These are phyloP conservation scores for Melinaea menophilus DNA, from an alignment of 2,888 invertebrate species.

Conservation along the genomic window DNA sequence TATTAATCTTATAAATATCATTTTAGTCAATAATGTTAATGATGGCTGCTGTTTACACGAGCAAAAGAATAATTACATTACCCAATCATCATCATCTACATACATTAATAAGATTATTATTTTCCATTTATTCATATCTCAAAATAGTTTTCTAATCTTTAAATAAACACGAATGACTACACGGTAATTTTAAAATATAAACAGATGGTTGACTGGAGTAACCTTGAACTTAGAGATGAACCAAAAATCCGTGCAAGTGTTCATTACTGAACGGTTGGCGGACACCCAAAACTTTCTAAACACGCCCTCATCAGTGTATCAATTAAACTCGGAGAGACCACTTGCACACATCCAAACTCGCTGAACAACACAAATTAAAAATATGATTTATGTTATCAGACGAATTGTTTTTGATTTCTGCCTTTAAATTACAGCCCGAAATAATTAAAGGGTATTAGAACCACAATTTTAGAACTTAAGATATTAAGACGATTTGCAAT, in stretches of 20 bases:
- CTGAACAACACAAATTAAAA: constrained; percentile 35
- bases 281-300: constrained; percentile 65
- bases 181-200: constrained; percentile 17
- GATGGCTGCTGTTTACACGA: too few species aligned
- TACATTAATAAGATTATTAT: too few species aligned
- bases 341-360: constrained; percentile 38
- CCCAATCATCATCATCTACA: too few species aligned
- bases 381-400: constrained; percentile 30
- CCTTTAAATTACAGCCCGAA: constrained; percentile 6
- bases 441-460: neutral
- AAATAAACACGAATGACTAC: neutral
- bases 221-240: constrained; percentile 60
- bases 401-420: constrained; percentile 21
- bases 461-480: neutral
- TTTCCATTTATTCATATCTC: too few species aligned
- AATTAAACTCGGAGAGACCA: constrained; percentile 48
- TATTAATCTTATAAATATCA: too few species aligned
- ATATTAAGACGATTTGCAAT: neutral
- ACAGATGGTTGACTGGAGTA: constrained; percentile 36
- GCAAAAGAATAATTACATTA: too few species aligned
- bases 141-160: too few species aligned
- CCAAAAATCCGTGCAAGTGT: constrained; percentile 52
- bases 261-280: constrained; percentile 61
- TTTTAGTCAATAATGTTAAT: too few species aligned
- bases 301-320: constrained; percentile 61